Conservation (phyloP, 2,113 vertebrate genomes). For the Heliornis fulica region DNA sequence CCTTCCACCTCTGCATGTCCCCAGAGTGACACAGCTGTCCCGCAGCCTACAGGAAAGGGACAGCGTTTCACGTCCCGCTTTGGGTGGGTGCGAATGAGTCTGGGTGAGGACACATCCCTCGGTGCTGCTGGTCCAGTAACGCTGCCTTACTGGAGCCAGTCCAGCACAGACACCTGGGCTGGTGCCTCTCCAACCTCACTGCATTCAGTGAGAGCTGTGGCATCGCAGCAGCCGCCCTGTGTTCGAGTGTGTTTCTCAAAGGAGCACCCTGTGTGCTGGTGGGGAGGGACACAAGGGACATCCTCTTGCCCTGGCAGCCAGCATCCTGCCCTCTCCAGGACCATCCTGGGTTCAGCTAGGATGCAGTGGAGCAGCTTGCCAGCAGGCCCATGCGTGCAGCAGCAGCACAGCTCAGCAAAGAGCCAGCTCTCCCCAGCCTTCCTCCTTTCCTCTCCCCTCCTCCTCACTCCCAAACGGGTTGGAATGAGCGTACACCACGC, state of each 20-base stretch:
- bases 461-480: background rate
- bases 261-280: rapidly evolving
- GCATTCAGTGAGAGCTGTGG: background rate
- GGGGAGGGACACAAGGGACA: background rate
- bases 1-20: rapidly evolving
- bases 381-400: too few relatives aligned
- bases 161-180: background rate
- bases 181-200: background rate
- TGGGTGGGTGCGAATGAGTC: background rate
- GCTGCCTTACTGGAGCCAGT: background rate
- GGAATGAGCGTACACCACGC: background rate
- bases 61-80: background rate
- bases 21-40: background rate
- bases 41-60: background rate
- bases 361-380: background rate
- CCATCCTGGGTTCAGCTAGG: too few relatives aligned
- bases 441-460: background rate
- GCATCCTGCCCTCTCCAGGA: rapidly evolving
- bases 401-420: background rate
- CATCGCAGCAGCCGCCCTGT: rapidly evolving
- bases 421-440: background rate
- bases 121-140: rapidly evolving
- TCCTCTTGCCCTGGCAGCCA: rapidly evolving
- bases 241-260: background rate
- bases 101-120: background rate